Conservation (phyloP, 2,888 invertebrate species). For the Stomorhina lunata region DNA sequence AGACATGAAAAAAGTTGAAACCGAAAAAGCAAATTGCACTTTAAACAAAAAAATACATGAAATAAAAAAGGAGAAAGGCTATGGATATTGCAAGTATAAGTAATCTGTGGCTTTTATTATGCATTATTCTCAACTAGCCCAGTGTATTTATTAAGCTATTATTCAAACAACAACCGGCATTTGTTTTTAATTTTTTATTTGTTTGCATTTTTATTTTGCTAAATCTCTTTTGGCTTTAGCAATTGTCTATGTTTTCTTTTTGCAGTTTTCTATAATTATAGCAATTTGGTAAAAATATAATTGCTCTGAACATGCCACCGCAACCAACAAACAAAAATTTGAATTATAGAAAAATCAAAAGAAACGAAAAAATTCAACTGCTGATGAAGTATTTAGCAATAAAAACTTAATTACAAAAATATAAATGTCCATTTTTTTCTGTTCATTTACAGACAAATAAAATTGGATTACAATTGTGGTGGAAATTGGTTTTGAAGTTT, state of each 20-base stretch:
- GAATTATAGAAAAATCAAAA: slow-evolving; percentile 27
- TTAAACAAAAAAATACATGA: no score
- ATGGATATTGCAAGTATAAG: no score
- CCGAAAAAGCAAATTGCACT: no score
- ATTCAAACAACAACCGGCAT: not conserved
- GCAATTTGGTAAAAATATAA: slow-evolving; percentile 51
- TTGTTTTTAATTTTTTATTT: not conserved
- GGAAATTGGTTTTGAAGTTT: no score
- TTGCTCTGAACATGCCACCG: slow-evolving; percentile 56
- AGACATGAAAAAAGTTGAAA: no score
- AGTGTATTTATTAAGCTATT: slow-evolving; percentile 20
- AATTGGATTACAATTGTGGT: not conserved
- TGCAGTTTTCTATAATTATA: slow-evolving; percentile 30
- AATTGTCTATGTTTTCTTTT: not conserved
- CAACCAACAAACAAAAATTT: slow-evolving; percentile 18
- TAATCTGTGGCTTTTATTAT: no score
- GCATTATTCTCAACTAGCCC: no score
- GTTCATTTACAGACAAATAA: not conserved
- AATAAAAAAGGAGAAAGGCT: no score
- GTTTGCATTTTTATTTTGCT: not conserved
- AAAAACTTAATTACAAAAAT: slow-evolving; percentile 30
- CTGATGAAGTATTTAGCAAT: slow-evolving; percentile 14
- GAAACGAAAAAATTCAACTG: not conserved
- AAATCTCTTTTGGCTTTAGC: not conserved
- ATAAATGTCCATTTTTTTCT: not conserved